Percentiles rank a stretch among this genome's conserved stretches.
Conservation (phyloP, 2,888 invertebrate species). For the Abrostola triplasia region DNA sequence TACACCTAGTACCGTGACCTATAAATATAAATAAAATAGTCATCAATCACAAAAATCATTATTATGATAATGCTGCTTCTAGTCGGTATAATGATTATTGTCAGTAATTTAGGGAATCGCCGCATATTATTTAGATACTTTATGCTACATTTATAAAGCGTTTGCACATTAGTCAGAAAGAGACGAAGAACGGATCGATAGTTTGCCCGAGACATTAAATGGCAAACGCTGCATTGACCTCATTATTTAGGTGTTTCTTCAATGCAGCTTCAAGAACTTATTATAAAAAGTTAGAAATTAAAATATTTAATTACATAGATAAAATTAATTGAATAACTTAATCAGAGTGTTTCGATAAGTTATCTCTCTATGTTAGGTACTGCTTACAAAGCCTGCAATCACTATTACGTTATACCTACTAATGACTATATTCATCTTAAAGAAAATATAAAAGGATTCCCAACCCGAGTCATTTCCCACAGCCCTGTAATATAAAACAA, state of each 20-base stretch:
- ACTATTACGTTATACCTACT: constrained; percentile 28
- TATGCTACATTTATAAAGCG: constrained; percentile 58
- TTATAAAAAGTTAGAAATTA: constrained; percentile 37
- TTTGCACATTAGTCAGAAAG: constrained; percentile 81
- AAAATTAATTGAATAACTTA: too few species aligned
- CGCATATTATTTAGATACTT: constrained; percentile 34
- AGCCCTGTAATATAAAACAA: constrained; percentile 73
- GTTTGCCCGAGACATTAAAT: constrained; percentile 84
- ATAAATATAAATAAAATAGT: constrained; percentile 6
- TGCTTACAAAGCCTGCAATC: constrained; percentile 10
- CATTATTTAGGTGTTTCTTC: constrained; percentile 82
- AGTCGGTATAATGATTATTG: constrained; percentile 17
- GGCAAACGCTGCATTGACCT: constrained; percentile 87
- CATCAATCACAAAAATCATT: constrained; percentile 22
- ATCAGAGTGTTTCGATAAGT: not conserved
- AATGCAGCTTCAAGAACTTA: constrained; percentile 60
- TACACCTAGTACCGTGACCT: constrained; percentile 9
- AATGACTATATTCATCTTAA: constrained; percentile 42
- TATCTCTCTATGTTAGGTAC: not conserved
- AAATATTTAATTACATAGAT: not conserved
- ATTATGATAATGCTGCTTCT: constrained; percentile 9
- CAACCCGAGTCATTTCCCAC: constrained; percentile 57
- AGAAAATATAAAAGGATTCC: constrained; percentile 56
- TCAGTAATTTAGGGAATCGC: constrained; percentile 30
- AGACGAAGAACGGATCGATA: constrained; percentile 86